Percentiles rank a stretch among this genome's conserved stretches.
Evolutionary conservation across 2,113 vertebrate species (phyloP).

Genomic region (Toxotes chatareus): DNA sequence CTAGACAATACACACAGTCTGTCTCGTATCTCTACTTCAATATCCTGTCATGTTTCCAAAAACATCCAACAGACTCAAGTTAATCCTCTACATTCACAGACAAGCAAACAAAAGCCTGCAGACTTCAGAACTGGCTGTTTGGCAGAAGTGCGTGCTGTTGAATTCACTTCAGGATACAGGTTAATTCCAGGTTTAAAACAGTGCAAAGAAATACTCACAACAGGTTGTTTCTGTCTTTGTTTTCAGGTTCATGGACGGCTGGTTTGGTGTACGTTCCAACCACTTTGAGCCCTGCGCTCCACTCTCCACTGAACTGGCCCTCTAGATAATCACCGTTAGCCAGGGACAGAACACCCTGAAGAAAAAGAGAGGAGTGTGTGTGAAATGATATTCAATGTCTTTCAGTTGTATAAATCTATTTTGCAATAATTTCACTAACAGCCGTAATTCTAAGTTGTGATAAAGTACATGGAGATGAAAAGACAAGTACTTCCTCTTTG

Average conservation of each 20-base stretch:
- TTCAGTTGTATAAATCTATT: no score
- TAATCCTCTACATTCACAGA: no score
- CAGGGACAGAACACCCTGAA: slow-evolving; percentile 90
- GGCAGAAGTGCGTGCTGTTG: background rate
- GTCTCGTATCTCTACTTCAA: background rate
- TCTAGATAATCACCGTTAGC: slow-evolving; percentile 93
- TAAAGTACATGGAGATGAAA: background rate
- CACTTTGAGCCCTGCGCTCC: slow-evolving; percentile 94
- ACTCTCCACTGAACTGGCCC: slow-evolving; percentile 93
- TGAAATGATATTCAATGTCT: background rate
- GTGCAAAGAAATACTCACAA: slow-evolving; percentile 84
- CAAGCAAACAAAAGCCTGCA: background rate
- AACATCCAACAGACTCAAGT: background rate
- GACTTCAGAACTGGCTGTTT: background rate
- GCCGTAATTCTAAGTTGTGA: background rate
- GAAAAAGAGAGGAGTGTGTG: background rate
- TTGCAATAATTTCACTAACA: background rate
- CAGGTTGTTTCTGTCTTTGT: slow-evolving; percentile 80
- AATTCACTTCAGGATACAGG: background rate
- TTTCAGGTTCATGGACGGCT: slow-evolving; percentile 85
- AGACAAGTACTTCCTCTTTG: background rate
- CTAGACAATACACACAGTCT: background rate
- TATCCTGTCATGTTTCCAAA: background rate
- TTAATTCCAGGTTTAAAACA: background rate
- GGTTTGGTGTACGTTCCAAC: slow-evolving; percentile 92